These are phyloP conservation scores for Diachasma alloeum DNA, from an alignment of 1,140 invertebrate genomes.

Conservation along the genomic window DNA sequence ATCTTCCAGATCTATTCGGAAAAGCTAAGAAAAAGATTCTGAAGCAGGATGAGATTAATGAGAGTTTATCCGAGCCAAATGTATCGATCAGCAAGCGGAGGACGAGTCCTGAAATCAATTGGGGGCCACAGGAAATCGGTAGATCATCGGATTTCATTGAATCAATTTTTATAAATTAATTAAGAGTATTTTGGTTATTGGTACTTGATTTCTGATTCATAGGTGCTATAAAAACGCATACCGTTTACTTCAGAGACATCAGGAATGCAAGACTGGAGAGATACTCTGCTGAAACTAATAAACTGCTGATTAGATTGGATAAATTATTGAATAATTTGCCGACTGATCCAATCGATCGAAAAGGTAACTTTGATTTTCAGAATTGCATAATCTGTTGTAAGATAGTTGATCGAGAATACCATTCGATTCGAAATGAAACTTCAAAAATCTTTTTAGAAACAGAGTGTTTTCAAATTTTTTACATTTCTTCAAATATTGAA, in stretches of 20 bases:
- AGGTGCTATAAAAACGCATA: constrained; percentile 76
- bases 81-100: constrained; percentile 37
- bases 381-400: no score
- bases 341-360: constrained; percentile 80
- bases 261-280: constrained; percentile 80
- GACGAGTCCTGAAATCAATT: constrained; percentile 57
- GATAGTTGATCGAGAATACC: no score
- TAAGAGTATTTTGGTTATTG: not conserved
- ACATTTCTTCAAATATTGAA: no score
- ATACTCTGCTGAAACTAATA: constrained; percentile 94
- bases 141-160: constrained; percentile 15
- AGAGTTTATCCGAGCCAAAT: constrained; percentile 65
- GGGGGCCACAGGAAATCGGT: constrained; percentile 73
- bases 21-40: constrained; percentile 90
- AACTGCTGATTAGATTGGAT: constrained; percentile 91
- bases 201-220: constrained; percentile 33
- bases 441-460: no score
- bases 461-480: no score
- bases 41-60: constrained; percentile 76
- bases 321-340: constrained; percentile 88
- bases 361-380: constrained; percentile 70
- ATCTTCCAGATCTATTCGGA: constrained; percentile 77
- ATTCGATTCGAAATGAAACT: no score
- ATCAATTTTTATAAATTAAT: not conserved
- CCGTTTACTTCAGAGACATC: constrained; percentile 81